Conservation (phyloP, 2,113 vertebrate species). For the Rhinolophus ferrumequinum region DNA sequence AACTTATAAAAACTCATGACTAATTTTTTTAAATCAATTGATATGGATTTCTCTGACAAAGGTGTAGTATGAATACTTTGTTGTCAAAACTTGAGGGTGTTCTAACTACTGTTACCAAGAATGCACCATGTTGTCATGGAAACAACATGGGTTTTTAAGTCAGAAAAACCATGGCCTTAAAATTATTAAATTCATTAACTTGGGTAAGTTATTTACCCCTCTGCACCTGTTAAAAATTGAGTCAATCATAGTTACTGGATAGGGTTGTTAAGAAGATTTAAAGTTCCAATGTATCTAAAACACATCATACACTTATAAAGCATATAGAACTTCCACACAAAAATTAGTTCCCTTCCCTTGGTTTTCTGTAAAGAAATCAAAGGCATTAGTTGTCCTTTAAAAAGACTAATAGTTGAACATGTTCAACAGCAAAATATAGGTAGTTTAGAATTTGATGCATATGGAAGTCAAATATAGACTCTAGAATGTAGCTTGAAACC, state of each 20-base stretch:
- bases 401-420: background rate
- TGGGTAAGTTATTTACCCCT: constrained; percentile 2
- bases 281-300: constrained; percentile 15
- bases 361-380: constrained; percentile 39
- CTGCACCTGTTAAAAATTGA: background rate
- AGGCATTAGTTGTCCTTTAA: background rate
- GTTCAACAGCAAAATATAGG: background rate
- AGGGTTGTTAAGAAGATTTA: constrained; percentile 1
- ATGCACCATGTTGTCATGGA: background rate
- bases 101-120: constrained; percentile 42
- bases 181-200: constrained; percentile 29
- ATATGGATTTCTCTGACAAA: constrained; percentile 78
- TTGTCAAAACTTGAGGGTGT: constrained; percentile 55
- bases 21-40: constrained; percentile 76
- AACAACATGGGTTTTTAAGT: constrained; percentile 36
- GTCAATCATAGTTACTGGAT: background rate
- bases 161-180: constrained; percentile 30
- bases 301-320: background rate
- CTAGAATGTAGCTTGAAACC: background rate
- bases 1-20: constrained; percentile 74
- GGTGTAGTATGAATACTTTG: constrained; percentile 76
- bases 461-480: background rate
- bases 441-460: background rate
- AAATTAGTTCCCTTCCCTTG: background rate
- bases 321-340: background rate